Evolutionary conservation across 2,797 vertebrate species (phyloP).

Genomic region (Microcaecilia unicolor): DNA sequence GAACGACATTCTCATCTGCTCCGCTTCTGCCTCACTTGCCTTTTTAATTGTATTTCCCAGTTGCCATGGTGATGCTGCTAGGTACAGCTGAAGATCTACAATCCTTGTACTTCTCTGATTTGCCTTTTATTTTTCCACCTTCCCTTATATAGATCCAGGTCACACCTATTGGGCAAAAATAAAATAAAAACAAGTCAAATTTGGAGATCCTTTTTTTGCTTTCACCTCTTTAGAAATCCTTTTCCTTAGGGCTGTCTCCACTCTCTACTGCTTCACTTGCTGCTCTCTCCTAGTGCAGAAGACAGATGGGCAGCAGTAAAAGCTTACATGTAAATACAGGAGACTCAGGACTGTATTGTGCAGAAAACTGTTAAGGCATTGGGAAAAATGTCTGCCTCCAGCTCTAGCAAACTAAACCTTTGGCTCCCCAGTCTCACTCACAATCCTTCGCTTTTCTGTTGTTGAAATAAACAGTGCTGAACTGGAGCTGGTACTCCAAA

Average conservation of each 20-base stretch:
- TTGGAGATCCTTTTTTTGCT: neutral
- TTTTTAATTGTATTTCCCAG: slow-evolving; percentile 30
- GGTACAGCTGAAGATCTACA: slow-evolving; percentile 27
- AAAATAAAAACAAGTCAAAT: slow-evolving; percentile 27
- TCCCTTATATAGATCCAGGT: slow-evolving; percentile 30
- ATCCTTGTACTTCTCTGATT: neutral
- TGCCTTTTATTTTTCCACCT: slow-evolving; percentile 22
- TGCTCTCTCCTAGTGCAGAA: neutral
- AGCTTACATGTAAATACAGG: no score
- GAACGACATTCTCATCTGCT: slow-evolving; percentile 15
- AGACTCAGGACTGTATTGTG: no score
- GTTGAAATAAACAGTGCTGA: no score
- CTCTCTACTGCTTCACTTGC: neutral
- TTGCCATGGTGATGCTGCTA: slow-evolving; percentile 41
- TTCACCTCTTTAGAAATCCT: no score
- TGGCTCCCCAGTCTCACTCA: slow-evolving; percentile 4
- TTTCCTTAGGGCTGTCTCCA: neutral
- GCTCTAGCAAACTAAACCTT: slow-evolving; percentile 13
- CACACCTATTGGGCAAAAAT: slow-evolving; percentile 50
- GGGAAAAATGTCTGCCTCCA: slow-evolving; percentile 13
- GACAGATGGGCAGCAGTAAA: no score
- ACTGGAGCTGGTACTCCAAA: no score
- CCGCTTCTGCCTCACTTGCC: slow-evolving; percentile 14
- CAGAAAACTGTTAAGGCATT: neutral
- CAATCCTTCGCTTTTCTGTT: no score